phyloP scores from a whole-genome alignment of 2,797 vertebrate species.

The Champsocephalus esox region DNA sequence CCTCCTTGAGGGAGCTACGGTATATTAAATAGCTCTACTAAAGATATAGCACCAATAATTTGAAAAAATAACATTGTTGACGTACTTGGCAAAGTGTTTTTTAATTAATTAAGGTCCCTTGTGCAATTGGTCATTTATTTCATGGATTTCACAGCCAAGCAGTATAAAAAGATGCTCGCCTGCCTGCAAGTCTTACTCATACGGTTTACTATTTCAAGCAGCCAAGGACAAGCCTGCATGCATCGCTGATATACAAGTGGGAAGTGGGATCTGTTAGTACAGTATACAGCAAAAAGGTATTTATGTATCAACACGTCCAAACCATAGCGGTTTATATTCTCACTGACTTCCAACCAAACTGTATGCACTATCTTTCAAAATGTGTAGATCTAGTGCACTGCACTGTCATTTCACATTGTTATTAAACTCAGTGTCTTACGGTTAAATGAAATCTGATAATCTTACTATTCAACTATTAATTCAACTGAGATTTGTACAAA shows the following conservation, averaged over 20 bases:
- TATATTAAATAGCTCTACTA: slow-evolving; percentile 11
- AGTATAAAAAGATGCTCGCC: slow-evolving; percentile 40
- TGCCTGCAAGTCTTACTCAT: slow-evolving; percentile 57
- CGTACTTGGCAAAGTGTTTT: slow-evolving; percentile 29
- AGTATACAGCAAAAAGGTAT: slow-evolving; percentile 29
- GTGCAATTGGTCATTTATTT: slow-evolving; percentile 50
- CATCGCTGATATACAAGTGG: slow-evolving; percentile 51
- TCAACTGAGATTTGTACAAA: slow-evolving; percentile 12
- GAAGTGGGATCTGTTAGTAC: slow-evolving; percentile 36
- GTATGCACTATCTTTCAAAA: slow-evolving; percentile 39
- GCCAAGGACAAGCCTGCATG: slow-evolving; percentile 48
- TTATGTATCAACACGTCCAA: slow-evolving; percentile 36
- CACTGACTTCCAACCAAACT: slow-evolving; percentile 28
- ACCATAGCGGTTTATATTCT: slow-evolving; percentile 31
- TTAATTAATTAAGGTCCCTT: slow-evolving; percentile 34
- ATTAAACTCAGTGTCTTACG: slow-evolving; percentile 24
- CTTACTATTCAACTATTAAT: slow-evolving; percentile 13
- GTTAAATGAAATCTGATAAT: slow-evolving; percentile 17
- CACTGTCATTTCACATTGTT: slow-evolving; percentile 23
- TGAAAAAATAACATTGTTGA: slow-evolving; percentile 2
- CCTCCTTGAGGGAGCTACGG: too few relatives aligned
- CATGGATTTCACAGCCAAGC: slow-evolving; percentile 43
- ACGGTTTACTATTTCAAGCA: slow-evolving; percentile 60
- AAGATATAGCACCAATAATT: background rate
- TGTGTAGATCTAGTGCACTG: slow-evolving; percentile 34